These are phyloP conservation scores for Philereme vetulata DNA, from an alignment of 2,888 invertebrate species.

Conservation along the genomic window DNA sequence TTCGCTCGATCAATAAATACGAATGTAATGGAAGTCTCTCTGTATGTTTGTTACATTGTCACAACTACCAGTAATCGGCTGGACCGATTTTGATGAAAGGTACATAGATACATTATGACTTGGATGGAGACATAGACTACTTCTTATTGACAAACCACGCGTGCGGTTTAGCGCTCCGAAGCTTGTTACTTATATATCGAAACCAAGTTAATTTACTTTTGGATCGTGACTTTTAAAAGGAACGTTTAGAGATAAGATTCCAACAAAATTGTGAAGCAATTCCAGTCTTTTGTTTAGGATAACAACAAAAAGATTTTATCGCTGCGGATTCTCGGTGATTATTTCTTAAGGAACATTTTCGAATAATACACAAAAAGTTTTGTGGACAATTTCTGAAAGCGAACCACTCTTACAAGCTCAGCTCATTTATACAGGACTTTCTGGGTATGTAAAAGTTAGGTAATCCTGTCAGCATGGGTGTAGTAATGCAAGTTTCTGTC, in stretches of 20 bases:
- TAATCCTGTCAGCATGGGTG: constrained; percentile 64
- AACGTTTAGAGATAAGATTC: constrained; percentile 48
- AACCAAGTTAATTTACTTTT: constrained; percentile 18
- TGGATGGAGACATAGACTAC: too few relatives aligned
- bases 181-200: constrained; percentile 3
- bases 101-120: too few relatives aligned
- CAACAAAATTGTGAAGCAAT: constrained; percentile 54
- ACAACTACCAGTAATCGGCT: too few relatives aligned
- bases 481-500: constrained; percentile 65
- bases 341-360: constrained; percentile 51
- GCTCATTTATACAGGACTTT: constrained; percentile 36
- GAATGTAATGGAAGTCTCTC: too few relatives aligned
- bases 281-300: constrained; percentile 53
- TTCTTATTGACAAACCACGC: too few relatives aligned
- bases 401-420: constrained; percentile 36
- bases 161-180: too few relatives aligned
- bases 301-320: constrained; percentile 64
- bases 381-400: constrained; percentile 33
- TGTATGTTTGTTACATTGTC: too few relatives aligned
- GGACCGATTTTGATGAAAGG: too few relatives aligned
- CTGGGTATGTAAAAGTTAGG: constrained; percentile 56
- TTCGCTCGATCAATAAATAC: too few relatives aligned
- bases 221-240: constrained; percentile 45
- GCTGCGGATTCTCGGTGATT: constrained; percentile 52
- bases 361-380: constrained; percentile 54